Evolutionary conservation across 2,113 vertebrate species (phyloP).

Genomic region (Cynocephalus volans): DNA sequence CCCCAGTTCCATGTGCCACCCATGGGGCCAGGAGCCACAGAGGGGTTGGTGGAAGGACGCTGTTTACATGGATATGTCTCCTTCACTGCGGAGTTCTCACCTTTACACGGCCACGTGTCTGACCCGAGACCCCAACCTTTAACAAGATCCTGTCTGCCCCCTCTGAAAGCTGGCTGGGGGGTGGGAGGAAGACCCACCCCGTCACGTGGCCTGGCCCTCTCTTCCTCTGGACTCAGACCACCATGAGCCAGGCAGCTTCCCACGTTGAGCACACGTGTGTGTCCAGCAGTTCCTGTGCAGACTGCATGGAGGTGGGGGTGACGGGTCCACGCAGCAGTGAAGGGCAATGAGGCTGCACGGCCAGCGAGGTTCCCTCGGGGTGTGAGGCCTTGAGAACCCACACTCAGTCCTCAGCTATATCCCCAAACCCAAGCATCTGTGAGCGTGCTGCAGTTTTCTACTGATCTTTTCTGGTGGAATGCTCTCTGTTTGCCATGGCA

Average conservation of each 20-base stretch:
- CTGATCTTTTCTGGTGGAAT: background rate
- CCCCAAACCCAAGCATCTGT: background rate
- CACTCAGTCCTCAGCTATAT: accelerated
- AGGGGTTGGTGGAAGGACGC: too few relatives aligned
- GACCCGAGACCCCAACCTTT: background rate
- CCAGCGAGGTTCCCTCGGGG: background rate
- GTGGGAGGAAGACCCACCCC: background rate
- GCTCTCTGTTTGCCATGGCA: background rate
- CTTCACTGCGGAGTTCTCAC: too few relatives aligned
- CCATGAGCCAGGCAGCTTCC: background rate
- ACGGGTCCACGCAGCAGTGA: background rate
- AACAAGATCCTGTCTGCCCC: accelerated
- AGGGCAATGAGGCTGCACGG: accelerated
- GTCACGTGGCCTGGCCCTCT: too few relatives aligned
- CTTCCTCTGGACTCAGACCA: background rate
- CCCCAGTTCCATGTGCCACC: background rate
- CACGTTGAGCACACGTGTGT: too few relatives aligned
- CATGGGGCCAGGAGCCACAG: background rate
- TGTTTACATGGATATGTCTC: background rate
- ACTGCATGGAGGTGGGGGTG: background rate
- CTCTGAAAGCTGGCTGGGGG: too few relatives aligned
- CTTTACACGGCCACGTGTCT: background rate
- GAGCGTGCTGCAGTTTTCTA: accelerated
- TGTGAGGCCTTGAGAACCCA: accelerated
- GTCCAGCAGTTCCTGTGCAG: background rate